Conservation (phyloP, 2,113 vertebrate genomes). For the Hylia prasina region DNA sequence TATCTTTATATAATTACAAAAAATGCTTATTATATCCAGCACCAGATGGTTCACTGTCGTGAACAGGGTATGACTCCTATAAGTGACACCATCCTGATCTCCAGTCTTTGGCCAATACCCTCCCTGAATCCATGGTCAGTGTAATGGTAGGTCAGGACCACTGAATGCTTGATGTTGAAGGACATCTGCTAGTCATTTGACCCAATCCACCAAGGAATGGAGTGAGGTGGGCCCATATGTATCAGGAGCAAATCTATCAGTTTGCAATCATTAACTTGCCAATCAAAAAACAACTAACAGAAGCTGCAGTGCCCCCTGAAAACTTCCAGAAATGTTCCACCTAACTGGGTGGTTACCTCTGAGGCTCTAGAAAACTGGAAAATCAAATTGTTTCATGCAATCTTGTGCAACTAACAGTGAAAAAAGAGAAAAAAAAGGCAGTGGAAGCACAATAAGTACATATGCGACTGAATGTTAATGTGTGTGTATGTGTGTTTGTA, state of each 20-base stretch:
- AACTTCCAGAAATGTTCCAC: background rate
- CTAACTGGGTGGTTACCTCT: background rate
- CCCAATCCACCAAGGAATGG: background rate
- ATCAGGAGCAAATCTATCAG: background rate
- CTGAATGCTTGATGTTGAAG: background rate
- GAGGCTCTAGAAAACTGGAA: background rate
- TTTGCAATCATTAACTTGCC: background rate
- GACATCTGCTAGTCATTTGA: background rate
- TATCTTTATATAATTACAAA: background rate
- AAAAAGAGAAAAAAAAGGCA: background rate
- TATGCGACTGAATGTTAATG: background rate
- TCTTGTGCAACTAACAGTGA: background rate
- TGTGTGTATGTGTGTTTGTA: background rate
- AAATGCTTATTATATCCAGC: background rate
- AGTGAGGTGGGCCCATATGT: accelerated
- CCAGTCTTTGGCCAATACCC: too few relatives aligned
- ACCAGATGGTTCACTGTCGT: background rate
- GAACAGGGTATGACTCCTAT: background rate
- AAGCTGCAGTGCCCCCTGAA: background rate
- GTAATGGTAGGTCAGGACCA: background rate
- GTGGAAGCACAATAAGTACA: background rate
- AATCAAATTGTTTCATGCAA: background rate
- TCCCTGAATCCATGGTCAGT: background rate
- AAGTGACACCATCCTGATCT: background rate
- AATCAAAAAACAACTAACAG: background rate